Evolutionary conservation across 1,140 invertebrate species (phyloP).

Genomic region (Yoshiicerus persimilis): DNA sequence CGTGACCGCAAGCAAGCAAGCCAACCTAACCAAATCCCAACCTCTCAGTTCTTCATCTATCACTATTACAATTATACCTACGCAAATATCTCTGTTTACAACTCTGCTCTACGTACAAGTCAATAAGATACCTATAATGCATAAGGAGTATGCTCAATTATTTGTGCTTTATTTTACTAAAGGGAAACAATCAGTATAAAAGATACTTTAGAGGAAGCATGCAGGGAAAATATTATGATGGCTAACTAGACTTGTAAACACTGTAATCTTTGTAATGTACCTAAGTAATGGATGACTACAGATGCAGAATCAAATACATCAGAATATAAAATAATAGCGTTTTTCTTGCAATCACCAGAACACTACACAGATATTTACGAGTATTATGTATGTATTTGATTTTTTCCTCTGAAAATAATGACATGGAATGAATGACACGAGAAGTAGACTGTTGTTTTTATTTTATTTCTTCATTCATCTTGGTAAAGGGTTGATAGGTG

Average conservation of each 20-base stretch:
- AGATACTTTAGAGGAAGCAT: background rate
- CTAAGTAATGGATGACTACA: background rate
- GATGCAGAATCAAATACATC: background rate
- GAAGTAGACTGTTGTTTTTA: slow-evolving; percentile 6
- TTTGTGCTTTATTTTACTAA: background rate
- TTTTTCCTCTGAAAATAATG: background rate
- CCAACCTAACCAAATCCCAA: background rate
- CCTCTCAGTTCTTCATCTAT: background rate
- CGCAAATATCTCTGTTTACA: background rate
- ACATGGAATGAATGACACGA: slow-evolving; percentile 19
- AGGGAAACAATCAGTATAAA: background rate
- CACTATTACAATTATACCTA: background rate
- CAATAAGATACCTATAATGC: background rate
- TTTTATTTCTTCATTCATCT: slow-evolving; percentile 19
- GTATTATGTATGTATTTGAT: background rate
- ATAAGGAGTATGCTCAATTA: too few species aligned
- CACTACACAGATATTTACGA: background rate
- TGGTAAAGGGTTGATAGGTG: slow-evolving; percentile 2
- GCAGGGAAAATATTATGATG: background rate
- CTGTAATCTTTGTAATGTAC: background rate
- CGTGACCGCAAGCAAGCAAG: slow-evolving; percentile 9
- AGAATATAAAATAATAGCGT: background rate
- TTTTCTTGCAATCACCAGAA: background rate
- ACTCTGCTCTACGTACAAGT: background rate
- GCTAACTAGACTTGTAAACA: background rate